phyloP scores from a whole-genome alignment of 1,140 invertebrate genomes.

The Agrilus planipennis region DNA sequence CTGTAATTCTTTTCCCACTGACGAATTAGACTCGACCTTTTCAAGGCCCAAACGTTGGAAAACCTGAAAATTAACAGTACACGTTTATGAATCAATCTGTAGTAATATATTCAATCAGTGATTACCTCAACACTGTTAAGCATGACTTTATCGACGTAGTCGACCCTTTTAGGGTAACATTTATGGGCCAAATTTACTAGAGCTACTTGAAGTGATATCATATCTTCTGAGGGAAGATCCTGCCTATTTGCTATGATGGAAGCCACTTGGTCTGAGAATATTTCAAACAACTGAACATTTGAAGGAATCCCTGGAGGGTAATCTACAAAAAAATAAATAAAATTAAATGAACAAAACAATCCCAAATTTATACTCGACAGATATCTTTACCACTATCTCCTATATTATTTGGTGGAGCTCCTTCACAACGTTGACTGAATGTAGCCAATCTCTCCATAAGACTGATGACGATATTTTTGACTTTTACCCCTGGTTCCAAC shows the following conservation, averaged over 20 bases:
- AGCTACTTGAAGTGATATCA: constrained; percentile 90
- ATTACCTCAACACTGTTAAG: constrained; percentile 67
- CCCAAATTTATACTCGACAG: not conserved
- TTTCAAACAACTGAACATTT: constrained; percentile 92
- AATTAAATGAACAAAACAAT: not conserved
- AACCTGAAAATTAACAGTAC: constrained; percentile 22
- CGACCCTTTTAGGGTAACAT: constrained; percentile 88
- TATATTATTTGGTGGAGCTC: constrained; percentile 34
- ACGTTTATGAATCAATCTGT: not conserved
- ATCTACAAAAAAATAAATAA: constrained; percentile 1
- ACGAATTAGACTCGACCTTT: constrained; percentile 63
- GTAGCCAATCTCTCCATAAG: constrained; percentile 85
- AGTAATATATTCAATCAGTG: too few species aligned
- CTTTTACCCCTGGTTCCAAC: constrained; percentile 88
- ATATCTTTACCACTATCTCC: constrained; percentile 8
- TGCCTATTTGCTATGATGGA: constrained; percentile 84
- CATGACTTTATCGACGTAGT: constrained; percentile 93
- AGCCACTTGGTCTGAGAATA: constrained; percentile 96
- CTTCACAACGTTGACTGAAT: constrained; percentile 65
- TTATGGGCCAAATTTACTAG: constrained; percentile 91
- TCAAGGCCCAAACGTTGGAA: constrained; percentile 32
- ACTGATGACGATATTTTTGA: constrained; percentile 96
- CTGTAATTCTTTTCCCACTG: constrained; percentile 83
- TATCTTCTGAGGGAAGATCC: constrained; percentile 93
- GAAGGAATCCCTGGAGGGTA: constrained; percentile 5